Base-by-base conservation (phyloP, 2,113 vertebrate genomes). In the Myrmecophaga tridactyla region DNA sequence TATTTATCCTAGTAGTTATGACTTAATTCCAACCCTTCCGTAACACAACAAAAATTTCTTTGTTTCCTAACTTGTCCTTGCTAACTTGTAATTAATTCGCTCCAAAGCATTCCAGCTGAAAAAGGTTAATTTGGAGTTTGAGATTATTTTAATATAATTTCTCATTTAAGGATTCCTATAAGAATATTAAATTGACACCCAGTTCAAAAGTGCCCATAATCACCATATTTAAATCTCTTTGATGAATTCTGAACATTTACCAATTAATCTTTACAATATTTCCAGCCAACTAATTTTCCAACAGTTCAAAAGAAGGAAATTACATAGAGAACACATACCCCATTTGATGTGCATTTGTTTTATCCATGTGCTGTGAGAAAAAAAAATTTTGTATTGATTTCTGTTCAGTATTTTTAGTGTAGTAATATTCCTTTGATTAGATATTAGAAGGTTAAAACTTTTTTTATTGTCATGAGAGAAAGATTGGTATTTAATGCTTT, bases 171-270 rank as follows among this genome's bases (percentile, higher is more conserved):
- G 46, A 89, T 92, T 94, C 27, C 8, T 67, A 65, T 81, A 69
- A 89, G 41, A 78, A 85, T 58, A 89, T 3, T 63, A 12, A 96
- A 94, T 34, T 81, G 53, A 85, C 46, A 94, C 23, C 4, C 29
- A 56, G 29, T 93, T 97, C 63, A 73, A 95, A 92, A 86, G 36
- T 69, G 41, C 5, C 18, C 18, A 60, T 86, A 87, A 78, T 95
- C 75, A 92, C 31, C 73, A 83, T 76, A 86, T 91, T 91, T 93
- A 91, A 94, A 48, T 51, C 20, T 48, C 56, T 93, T 27, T 89
- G 41, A 95, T 89, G 46, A 94, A 89, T n/a, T 81, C 43, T 73
- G 63, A 95, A 25, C 27, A 36, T 85, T 93, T 48, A 65, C 73
- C 11, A 48, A 92, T 76, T 86, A 88, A 83, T 94, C 72, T 85